These are phyloP conservation scores for Panzeria rudis DNA, from an alignment of 2,888 invertebrate genomes.

Conservation along the genomic window DNA sequence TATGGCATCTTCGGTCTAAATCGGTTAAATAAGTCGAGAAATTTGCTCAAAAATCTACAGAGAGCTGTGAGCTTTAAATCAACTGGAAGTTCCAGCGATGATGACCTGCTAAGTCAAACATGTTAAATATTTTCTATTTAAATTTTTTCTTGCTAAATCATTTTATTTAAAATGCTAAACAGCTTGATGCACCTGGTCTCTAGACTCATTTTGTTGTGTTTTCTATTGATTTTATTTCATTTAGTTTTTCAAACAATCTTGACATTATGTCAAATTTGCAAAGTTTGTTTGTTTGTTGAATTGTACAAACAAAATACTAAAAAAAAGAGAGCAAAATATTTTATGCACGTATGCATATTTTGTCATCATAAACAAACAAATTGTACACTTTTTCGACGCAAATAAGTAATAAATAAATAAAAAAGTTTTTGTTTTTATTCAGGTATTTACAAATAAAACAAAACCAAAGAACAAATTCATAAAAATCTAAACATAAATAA, in stretches of 20 bases:
- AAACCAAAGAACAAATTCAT: background rate
- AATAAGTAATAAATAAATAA: background rate
- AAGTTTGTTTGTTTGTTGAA: slow-evolving; percentile 21
- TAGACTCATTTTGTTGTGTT: background rate
- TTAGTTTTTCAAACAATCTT: background rate
- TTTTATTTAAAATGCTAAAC: background rate
- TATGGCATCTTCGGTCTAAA: too few species aligned
- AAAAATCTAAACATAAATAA: background rate
- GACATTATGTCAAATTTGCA: slow-evolving; percentile 19
- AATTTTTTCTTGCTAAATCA: too few species aligned
- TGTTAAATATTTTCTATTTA: too few species aligned
- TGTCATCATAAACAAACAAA: background rate
- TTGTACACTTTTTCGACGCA: background rate
- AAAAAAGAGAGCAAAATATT: background rate
- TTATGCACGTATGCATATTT: background rate
- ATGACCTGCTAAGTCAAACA: too few species aligned
- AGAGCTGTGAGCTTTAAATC: too few species aligned
- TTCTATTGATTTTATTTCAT: background rate
- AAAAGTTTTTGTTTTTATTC: background rate
- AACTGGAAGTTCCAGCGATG: too few species aligned
- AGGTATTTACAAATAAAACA: background rate
- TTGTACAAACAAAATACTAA: background rate
- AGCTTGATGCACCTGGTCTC: background rate
- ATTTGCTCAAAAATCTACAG: too few species aligned
- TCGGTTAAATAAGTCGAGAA: too few species aligned